These are phyloP conservation scores for Drosophila littoralis DNA, from an alignment of 1,140 invertebrate species.

Conservation along the genomic window DNA sequence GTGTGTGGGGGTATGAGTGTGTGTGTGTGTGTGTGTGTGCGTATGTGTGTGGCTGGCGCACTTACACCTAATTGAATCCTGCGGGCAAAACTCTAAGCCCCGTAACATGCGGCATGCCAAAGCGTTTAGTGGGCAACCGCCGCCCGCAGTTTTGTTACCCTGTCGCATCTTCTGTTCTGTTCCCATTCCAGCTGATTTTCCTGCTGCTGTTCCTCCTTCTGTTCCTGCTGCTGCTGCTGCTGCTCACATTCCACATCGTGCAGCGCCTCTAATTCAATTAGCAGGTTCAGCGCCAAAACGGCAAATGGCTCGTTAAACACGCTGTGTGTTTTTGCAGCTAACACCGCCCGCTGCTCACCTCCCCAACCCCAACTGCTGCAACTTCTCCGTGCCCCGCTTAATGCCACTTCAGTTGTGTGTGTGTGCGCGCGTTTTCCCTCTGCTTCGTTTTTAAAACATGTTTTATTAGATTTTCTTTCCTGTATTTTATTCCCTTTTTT, in stretches of 20 bases:
- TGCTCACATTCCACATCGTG: slow-evolving; percentile 39
- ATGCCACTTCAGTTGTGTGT: slow-evolving; percentile 73
- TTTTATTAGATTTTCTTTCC: slow-evolving; percentile 64
- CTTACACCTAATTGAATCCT: slow-evolving; percentile 82
- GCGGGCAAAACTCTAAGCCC: slow-evolving; percentile 62
- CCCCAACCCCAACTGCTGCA: not conserved
- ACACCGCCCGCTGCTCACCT: not conserved
- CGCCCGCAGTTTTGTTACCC: slow-evolving; percentile 10
- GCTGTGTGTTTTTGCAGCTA: slow-evolving; percentile 64
- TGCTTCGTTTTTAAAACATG: slow-evolving; percentile 65
- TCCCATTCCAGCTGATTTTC: slow-evolving; percentile 31
- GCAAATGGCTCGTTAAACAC: slow-evolving; percentile 82
- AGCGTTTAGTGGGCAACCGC: slow-evolving; percentile 65
- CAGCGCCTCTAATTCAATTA: slow-evolving; percentile 77
- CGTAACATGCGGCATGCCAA: slow-evolving; percentile 72
- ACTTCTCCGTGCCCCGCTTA: slow-evolving; percentile 30
- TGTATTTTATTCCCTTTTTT: slow-evolving; percentile 34
- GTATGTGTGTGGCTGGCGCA: slow-evolving; percentile 42
- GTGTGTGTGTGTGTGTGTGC: slow-evolving; percentile 15
- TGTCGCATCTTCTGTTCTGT: slow-evolving; percentile 17
- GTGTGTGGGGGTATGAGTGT: not conserved
- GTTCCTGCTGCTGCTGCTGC: slow-evolving; percentile 24
- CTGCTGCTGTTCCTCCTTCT: slow-evolving; percentile 20
- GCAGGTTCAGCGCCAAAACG: slow-evolving; percentile 80
- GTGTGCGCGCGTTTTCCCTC: not conserved